A percentile compares a stretch with the other conserved stretches of the same genome.
Conservation (phyloP, 2,113 vertebrate species). For the Otis tarda region DNA sequence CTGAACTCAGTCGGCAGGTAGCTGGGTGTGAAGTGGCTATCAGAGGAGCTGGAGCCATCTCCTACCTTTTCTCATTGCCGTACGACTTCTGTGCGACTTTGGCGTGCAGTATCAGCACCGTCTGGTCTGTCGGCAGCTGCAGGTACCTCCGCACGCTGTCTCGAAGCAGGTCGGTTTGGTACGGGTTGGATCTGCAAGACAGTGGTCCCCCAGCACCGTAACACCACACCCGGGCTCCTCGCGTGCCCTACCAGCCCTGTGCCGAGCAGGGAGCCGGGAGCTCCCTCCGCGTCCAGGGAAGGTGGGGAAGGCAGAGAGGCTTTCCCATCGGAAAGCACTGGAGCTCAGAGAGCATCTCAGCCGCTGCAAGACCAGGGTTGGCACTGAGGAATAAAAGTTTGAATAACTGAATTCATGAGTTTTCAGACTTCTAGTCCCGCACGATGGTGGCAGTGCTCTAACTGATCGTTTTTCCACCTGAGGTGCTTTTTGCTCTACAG, state of each 20-base stretch:
- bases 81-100: constrained; percentile 97
- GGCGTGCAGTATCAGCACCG: constrained; percentile 87
- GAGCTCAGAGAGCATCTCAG: background rate
- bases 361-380: background rate
- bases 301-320: background rate
- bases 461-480: background rate
- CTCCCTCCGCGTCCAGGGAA: background rate
- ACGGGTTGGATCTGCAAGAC: constrained; percentile 54
- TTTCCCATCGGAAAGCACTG: background rate
- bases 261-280: background rate
- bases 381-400: background rate
- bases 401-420: background rate
- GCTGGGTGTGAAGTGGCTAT: background rate
- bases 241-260: background rate
- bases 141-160: constrained; percentile 76
- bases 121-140: constrained; percentile 82
- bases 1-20: background rate
- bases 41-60: accelerated
- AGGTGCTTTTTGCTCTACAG: background rate
- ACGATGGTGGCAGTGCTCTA: background rate
- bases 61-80: constrained; percentile 92
- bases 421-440: background rate
- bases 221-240: background rate
- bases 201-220: background rate
- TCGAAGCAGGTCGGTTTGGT: constrained; percentile 54